Percentiles rank a stretch among this genome's conserved stretches.
phyloP scores from a whole-genome alignment of 2,888 invertebrate genomes.

The Agrotis clavis region DNA sequence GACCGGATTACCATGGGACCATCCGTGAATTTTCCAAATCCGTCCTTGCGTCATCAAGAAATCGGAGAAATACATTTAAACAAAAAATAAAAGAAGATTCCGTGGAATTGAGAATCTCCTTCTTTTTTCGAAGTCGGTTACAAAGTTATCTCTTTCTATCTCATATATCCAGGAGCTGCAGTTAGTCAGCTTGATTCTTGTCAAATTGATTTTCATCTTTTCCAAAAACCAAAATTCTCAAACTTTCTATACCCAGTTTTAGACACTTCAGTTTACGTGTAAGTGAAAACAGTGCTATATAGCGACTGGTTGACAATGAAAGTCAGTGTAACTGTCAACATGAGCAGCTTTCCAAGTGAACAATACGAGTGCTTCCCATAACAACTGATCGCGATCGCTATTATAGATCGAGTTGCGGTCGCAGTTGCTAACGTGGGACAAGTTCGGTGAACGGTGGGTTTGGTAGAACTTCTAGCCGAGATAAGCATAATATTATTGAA shows the following conservation, averaged over 20 bases:
- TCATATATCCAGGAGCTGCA: too few species aligned
- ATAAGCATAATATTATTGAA: too few species aligned
- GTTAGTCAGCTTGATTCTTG: background rate
- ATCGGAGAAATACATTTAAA: too few species aligned
- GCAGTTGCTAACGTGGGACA: conserved; percentile 1
- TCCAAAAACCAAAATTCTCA: background rate
- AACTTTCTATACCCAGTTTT: background rate
- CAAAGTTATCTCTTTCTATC: too few species aligned
- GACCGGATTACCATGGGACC: too few species aligned
- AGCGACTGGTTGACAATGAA: conserved; percentile 48
- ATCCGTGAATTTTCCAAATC: too few species aligned
- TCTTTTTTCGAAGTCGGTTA: too few species aligned
- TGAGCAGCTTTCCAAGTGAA: conserved; percentile 42
- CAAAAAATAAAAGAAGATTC: background rate
- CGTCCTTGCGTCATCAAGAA: too few species aligned
- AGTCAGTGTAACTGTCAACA: conserved; percentile 40
- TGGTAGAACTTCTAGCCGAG: too few species aligned
- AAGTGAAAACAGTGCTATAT: conserved; percentile 38
- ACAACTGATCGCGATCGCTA: conserved; percentile 35
- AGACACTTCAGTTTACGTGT: conserved; percentile 1
- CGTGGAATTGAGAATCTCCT: too few species aligned
- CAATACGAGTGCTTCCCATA: conserved; percentile 55
- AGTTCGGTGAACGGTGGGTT: background rate
- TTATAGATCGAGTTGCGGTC: conserved; percentile 32
- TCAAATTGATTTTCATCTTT: background rate